Evolutionary conservation across 1,140 invertebrate genomes (phyloP), one percentile per base, ranked within the genome.

Genomic region (Ooceraea biroi): DNA sequence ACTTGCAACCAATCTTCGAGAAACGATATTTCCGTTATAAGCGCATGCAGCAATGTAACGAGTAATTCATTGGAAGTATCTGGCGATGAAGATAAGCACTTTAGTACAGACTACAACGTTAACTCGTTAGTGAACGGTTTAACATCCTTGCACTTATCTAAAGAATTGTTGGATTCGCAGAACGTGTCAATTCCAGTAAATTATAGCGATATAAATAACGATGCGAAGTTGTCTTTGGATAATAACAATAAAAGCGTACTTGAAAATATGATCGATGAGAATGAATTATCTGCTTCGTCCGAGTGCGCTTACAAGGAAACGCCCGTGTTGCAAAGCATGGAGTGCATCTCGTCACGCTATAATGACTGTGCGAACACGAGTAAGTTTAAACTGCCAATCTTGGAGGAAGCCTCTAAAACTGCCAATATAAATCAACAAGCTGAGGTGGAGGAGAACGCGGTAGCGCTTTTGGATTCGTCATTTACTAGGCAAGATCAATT

Each of bases 341-440:
- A 57, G 19, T 52, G 65, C 36, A 52, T 65, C n/a, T 88, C 78
- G 11, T 57, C 58, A 19, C 73, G 58, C 30, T 85, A 61, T 52
- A 68, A 65, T 66, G 86, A 90, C 46, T 80, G 84, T 48, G 85
- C 61, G 74, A 92, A 86, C 48, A 83, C 85, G 50, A 88, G 88
- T 50, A 92, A 92, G 7, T 93, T 92, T 76, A 92, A 92, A 91
- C 84, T 94, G 77, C 92, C 94, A 82, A 93, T 93, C 84, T 85
- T 93, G 36, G 88, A 92, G 14, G 94, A 93, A 86, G 84, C 93
- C n/a, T 89, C 92, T 19, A 92, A 89, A 84, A 85, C 90, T 57
- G 91, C 90, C 17, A 90, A 91, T 68, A 91, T 90, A 36, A 36
- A 36, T 50, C 92, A 93, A 22, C 85, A 90, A 57, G 76, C 89